These are phyloP conservation scores for Astur gentilis DNA, from an alignment of 2,113 vertebrate genomes.

Conservation along the genomic window DNA sequence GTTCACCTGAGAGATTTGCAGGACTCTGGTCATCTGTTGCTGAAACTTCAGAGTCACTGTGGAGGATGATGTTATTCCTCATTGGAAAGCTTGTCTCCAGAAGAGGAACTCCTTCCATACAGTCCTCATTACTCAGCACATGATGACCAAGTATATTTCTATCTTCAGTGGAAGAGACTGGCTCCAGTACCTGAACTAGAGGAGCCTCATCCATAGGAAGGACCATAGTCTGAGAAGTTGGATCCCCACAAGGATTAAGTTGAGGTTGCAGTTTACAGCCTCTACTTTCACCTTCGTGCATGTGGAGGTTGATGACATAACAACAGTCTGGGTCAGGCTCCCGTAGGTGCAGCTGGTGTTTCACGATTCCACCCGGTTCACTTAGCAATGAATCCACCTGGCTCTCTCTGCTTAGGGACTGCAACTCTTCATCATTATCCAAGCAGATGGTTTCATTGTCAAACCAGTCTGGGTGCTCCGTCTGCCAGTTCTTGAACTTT, in stretches of 20 bases:
- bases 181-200: conserved; percentile 13
- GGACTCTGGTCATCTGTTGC: background rate
- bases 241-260: background rate
- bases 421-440: conserved; percentile 61
- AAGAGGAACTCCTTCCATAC: conserved; percentile 55
- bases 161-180: background rate
- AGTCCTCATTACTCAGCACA: conserved; percentile 16
- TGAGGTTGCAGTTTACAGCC: conserved; percentile 38
- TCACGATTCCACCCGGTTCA: conserved; percentile 26
- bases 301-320: conserved; percentile 2
- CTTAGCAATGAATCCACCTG: conserved; percentile 4
- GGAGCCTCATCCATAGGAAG: background rate
- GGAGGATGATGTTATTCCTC: conserved; percentile 47
- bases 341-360: conserved; percentile 59
- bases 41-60: background rate
- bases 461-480: conserved; percentile 85
- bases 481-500: conserved; percentile 81
- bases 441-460: conserved; percentile 73
- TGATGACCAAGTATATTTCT: background rate
- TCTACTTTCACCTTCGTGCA: background rate
- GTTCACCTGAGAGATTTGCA: background rate
- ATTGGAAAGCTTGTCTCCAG: background rate
- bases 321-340: conserved; percentile 37
- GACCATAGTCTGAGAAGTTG: background rate
- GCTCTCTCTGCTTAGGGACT: conserved; percentile 42